Evolutionary conservation across 2,797 vertebrate genomes (phyloP).

Genomic region (Pipistrellus pipistrellus): DNA sequence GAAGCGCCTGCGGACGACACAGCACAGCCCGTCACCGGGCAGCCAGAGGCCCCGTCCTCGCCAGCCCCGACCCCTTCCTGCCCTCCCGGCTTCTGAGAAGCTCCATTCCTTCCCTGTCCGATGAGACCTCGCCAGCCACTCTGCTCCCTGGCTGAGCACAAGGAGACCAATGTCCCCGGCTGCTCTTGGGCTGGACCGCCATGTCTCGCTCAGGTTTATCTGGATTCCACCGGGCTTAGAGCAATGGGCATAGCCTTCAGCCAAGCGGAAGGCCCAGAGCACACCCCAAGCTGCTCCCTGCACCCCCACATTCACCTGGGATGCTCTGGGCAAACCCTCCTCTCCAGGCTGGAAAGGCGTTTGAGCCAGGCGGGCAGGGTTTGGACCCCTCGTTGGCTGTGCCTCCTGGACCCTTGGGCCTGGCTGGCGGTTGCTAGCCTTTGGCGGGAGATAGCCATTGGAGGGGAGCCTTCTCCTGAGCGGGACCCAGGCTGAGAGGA

Average conservation of each 20-base stretch:
- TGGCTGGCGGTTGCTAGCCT: neutral
- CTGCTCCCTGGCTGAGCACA: neutral
- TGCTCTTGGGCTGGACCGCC: neutral
- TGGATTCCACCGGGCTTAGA: neutral
- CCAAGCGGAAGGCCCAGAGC: neutral
- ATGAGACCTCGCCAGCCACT: neutral
- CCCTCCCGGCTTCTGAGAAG: neutral
- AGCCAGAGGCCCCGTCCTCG: neutral
- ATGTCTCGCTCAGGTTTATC: neutral
- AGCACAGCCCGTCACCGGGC: neutral
- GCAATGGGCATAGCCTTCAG: neutral
- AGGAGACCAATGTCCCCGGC: neutral
- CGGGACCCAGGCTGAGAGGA: neutral
- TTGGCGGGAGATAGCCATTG: neutral
- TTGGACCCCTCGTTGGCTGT: neutral
- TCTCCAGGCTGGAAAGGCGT: neutral
- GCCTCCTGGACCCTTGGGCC: neutral
- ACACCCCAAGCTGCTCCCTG: neutral
- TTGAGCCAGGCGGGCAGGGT: neutral
- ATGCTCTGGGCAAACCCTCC: neutral
- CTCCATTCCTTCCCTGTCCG: neutral
- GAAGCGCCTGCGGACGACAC: constrained; percentile 91
- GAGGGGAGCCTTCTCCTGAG: neutral
- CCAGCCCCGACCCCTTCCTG: neutral
- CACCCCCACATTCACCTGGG: too few relatives aligned